Evolutionary conservation across 2,888 invertebrate genomes (phyloP), one percentile per base, ranked within the genome.

Genomic region (Polietes domitor): DNA sequence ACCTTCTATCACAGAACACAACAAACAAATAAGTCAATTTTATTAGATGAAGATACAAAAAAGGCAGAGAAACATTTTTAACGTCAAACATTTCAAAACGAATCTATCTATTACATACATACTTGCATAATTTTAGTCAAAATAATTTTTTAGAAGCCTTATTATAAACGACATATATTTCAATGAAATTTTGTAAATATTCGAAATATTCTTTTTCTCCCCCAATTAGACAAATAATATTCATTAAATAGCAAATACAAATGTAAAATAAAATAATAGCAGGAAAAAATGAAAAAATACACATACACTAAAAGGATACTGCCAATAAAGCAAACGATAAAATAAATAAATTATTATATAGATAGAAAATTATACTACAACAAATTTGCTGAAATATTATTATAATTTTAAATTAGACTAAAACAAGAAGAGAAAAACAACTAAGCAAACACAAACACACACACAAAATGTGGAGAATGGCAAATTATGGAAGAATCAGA

Each of bases 261-360:
- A 32, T 81, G 68, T 76, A 81, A 71, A 37, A 81, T 73, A 80
- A 63, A 17, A 75, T 70, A 74, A 63, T 53, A 74, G 1, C 47
- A n/a, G 1, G 17, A 58, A 71, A 21, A 10, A 41, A 41, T 15
- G 2, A 58, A 68, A 68, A 72, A 61, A 47, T n/a, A 7, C 47
- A n/a, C n/a, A n/a, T n/a, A n/a, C n/a, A n/a, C 32, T 17, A 58
- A 75, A 37, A 53, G 68, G 24, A 28, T 73, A 84, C 73, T 79
- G 84, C 84, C 81, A 84, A 84, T 79, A 84, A 19, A 58, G 71
- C 17, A 63, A 61, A 9, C 4, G 12, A 10, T 7, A 9, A 37
- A 61, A 19, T 37, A 77, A 82, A 77, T 85, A 78, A 80, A 80
- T 84, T 86, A 83, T 68, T 84, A 83, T 83, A 77, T 80, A 73